Base-by-base conservation (phyloP, 53 echinoderm and acorn worm species). In the Henricia sp. region DNA sequence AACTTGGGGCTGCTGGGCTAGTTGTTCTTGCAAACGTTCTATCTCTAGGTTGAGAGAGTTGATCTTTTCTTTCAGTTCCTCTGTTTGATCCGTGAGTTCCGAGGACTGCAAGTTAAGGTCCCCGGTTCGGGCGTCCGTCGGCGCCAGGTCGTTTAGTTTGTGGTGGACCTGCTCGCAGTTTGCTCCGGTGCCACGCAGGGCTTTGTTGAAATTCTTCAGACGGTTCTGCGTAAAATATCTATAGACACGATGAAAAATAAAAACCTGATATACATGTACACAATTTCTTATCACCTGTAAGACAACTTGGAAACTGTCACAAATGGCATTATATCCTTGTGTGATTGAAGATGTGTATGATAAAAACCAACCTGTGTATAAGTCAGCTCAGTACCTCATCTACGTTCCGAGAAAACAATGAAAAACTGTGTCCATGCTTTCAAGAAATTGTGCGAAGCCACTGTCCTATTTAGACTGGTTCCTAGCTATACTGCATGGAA, bases 191-290 rank as follows among this genome's bases (percentile, higher is more conserved):
- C 46, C 12, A 0, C 25, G 17, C 46, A 70, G 29, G 10, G 70
- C 3, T 14, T 42, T 44, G 46, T 70, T 46, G n/a, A 70, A 70
- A 26, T 23, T 23, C 21, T 21, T 43, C 70, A 70, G 28, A 6
- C 70, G 70, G 21, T 70, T 38, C 29, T 46, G 24, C 12, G 70
- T 70, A 46, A 70, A 70, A 70, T 70, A 70, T 70, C 70, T 70
- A 20, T 38, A 34, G 2, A 6, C 3, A 59, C 27, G 60, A 46
- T 8, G 14, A 8, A 8, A 8, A 8, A 46, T 10, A 46, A 46
- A 14, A 46, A 46, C 8, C 48, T 10, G 48, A 46, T 10, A 46
- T 10, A 46, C 48, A 46, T 8, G 48, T 46, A 10, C 8, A 46
- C 48, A 46, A 10, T n/a, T n/a, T n/a, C n/a, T n/a, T n/a, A n/a